Percentiles rank a stretch among this genome's conserved stretches.
phyloP scores from a whole-genome alignment of 2,888 invertebrate genomes.

The Anodontia alba region DNA sequence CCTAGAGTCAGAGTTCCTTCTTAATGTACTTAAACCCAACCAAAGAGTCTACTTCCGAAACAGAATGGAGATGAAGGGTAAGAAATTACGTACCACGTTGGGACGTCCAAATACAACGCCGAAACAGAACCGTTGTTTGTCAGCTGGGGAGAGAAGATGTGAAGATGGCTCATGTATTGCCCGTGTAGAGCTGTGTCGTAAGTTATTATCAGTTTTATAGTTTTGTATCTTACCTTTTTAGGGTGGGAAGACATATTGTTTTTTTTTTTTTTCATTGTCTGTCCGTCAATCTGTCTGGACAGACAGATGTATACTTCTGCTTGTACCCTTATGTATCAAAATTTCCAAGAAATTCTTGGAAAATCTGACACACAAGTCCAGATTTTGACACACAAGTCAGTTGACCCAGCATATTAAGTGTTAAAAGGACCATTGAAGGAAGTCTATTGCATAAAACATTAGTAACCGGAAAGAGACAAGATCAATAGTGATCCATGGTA shows the following conservation, averaged over 20 bases:
- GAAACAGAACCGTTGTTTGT: background rate
- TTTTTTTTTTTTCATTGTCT: background rate
- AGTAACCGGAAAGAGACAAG: too few species aligned
- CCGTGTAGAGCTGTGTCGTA: constrained; percentile 73
- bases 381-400: too few species aligned
- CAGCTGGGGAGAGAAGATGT: constrained; percentile 60
- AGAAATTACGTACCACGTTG: background rate
- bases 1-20: background rate
- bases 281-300: too few species aligned
- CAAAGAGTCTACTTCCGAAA: background rate
- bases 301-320: too few species aligned
- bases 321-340: too few species aligned
- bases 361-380: too few species aligned
- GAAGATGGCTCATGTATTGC: constrained; percentile 73
- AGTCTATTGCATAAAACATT: too few species aligned
- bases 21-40: background rate
- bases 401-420: too few species aligned
- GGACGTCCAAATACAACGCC: background rate
- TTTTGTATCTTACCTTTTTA: too few species aligned
- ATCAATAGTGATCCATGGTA: too few species aligned
- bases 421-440: too few species aligned
- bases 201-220: constrained; percentile 53
- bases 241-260: background rate
- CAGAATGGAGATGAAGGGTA: background rate
- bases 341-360: too few species aligned